phyloP scores from a whole-genome alignment of 2,797 vertebrate species.

The Leptoclinus maculatus region DNA sequence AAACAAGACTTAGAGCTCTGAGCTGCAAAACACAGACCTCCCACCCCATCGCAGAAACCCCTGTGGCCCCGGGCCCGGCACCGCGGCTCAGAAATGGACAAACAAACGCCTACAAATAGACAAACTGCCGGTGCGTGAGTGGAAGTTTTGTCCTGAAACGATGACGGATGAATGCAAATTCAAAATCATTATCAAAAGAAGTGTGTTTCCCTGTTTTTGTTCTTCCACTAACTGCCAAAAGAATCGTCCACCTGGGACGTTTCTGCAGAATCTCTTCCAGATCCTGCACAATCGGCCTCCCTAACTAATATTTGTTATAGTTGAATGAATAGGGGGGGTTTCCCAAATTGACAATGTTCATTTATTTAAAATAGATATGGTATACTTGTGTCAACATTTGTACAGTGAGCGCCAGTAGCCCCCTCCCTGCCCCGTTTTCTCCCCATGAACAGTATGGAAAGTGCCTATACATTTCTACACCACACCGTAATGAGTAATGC shows the following conservation, averaged over 20 bases:
- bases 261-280: slow-evolving; percentile 27
- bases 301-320: slow-evolving; percentile 2
- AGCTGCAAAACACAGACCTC: slow-evolving; percentile 82
- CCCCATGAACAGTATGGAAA: slow-evolving; percentile 54
- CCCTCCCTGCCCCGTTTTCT: slow-evolving; percentile 29
- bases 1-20: slow-evolving; percentile 84
- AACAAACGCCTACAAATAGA: slow-evolving; percentile 75
- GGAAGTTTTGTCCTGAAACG: slow-evolving; percentile 43
- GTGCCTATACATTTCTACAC: slow-evolving; percentile 63
- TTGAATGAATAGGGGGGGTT: slow-evolving; percentile 17
- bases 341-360: slow-evolving; percentile 51
- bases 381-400: slow-evolving; percentile 65
- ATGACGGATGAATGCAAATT: slow-evolving; percentile 51
- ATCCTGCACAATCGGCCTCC: slow-evolving; percentile 16
- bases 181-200: slow-evolving; percentile 32
- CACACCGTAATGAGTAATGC: slow-evolving; percentile 69
- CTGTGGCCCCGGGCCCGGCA: slow-evolving; percentile 67
- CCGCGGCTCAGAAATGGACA: slow-evolving; percentile 70
- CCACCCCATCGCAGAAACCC: slow-evolving; percentile 75
- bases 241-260: slow-evolving; percentile 15
- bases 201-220: slow-evolving; percentile 11
- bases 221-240: neutral
- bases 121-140: slow-evolving; percentile 62
- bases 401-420: slow-evolving; percentile 32
- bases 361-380: slow-evolving; percentile 58